Conservation (phyloP, 1,140 invertebrate species). For the Drosophila bocki region DNA sequence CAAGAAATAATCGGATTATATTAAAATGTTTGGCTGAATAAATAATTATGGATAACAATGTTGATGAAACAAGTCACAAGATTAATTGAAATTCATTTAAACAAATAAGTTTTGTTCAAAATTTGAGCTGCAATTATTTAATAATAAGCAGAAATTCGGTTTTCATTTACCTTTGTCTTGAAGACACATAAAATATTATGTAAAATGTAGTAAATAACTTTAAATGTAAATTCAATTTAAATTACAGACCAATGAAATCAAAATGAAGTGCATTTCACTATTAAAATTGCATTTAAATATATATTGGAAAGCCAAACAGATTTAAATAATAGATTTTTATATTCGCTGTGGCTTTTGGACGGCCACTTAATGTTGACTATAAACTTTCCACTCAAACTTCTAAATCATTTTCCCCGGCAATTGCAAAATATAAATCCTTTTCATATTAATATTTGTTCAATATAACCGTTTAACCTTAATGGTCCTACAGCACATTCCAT, state of each 20-base stretch:
- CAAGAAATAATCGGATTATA: constrained; percentile 14
- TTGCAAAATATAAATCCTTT: constrained; percentile 19
- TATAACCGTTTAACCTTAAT: constrained; percentile 36
- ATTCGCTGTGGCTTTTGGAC: background rate
- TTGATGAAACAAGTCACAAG: background rate
- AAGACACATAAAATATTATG: background rate
- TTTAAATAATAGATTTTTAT: constrained; percentile 14
- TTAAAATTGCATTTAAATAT: background rate
- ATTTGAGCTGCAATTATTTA: too few species aligned
- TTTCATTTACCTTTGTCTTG: background rate
- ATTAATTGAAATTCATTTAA: background rate
- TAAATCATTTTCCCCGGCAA: background rate
- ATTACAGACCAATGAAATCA: background rate
- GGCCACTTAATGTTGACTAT: constrained; percentile 7
- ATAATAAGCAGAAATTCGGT: background rate
- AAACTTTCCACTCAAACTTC: background rate
- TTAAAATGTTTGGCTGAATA: background rate
- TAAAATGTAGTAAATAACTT: background rate
- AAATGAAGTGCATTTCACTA: background rate
- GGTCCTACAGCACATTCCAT: constrained; percentile 9
- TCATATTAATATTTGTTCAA: constrained; percentile 39
- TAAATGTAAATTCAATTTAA: background rate
- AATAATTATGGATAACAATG: background rate
- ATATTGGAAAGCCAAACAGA: constrained; percentile 1
- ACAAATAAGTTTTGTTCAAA: background rate